phyloP scores from a whole-genome alignment of 2,797 vertebrate genomes.

The Syngnathus acus region DNA sequence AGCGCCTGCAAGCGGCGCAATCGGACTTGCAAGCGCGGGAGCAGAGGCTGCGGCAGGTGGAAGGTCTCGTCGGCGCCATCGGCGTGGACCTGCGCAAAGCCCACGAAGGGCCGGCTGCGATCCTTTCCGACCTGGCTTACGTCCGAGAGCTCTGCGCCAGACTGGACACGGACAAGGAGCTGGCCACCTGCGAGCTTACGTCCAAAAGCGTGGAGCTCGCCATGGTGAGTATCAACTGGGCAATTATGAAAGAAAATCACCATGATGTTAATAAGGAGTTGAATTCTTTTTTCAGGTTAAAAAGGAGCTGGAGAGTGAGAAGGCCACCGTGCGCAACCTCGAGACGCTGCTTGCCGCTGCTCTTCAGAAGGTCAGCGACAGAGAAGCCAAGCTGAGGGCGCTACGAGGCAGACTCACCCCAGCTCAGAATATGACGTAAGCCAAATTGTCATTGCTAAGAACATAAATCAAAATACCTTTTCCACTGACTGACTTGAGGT shows the following conservation, averaged over 20 bases:
- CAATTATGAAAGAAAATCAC: too few relatives aligned
- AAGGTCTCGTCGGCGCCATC: neutral
- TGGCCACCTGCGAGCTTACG: slow-evolving; percentile 76
- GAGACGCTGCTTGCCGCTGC: slow-evolving; percentile 84
- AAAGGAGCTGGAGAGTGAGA: slow-evolving; percentile 85
- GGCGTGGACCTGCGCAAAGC: slow-evolving; percentile 63
- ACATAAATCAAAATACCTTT: too few relatives aligned
- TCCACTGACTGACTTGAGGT: too few relatives aligned
- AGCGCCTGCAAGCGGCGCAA: slow-evolving; percentile 80
- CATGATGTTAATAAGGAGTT: too few relatives aligned
- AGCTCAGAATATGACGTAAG: slow-evolving; percentile 90
- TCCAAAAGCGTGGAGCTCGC: slow-evolving; percentile 86
- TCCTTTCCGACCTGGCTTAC: slow-evolving; percentile 78
- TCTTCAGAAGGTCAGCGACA: slow-evolving; percentile 87
- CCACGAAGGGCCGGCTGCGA: slow-evolving; percentile 72
- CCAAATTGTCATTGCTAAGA: neutral
- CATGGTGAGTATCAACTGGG: slow-evolving; percentile 67
- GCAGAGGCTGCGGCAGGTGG: slow-evolving; percentile 73
- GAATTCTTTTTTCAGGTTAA: slow-evolving; percentile 66
- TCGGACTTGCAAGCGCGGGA: slow-evolving; percentile 78
- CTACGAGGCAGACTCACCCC: slow-evolving; percentile 83
- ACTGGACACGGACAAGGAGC: slow-evolving; percentile 86
- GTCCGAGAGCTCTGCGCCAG: slow-evolving; percentile 92
- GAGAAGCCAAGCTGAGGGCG: slow-evolving; percentile 84
- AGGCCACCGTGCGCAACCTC: slow-evolving; percentile 82